Evolutionary conservation across 2,113 vertebrate genomes (phyloP), one percentile per base, ranked within the genome.

Genomic region (Jaculus jaculus): DNA sequence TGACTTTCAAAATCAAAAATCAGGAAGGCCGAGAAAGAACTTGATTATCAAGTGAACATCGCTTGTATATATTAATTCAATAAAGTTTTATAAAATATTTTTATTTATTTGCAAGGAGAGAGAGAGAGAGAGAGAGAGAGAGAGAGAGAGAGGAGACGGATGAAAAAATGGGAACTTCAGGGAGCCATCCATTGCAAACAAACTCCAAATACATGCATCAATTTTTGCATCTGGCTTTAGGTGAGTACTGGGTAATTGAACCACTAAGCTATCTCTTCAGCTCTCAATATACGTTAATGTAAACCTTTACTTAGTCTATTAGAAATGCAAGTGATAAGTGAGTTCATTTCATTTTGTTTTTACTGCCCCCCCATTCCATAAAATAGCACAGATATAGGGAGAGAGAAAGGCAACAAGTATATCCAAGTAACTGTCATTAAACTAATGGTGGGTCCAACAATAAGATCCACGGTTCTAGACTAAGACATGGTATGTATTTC

Each of bases 381-480:
- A 77, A 75, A 28, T 32, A 81, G 18, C 0, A 26, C 42, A 18
- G 34, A n/a, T 30, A 63, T 88, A 8, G 12, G 81, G 32, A 74
- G 16, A 86, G 21, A 66, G 42, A 95, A 10, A 71, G 18, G 12
- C 17, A 21, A 79, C 12, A 30, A 24, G 26, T n/a, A 32, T 39
- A 20, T 73, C 54, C 82, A 65, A 37, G 71, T 7, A 73, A 26
- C 47, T 66, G 42, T 30, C 42, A 73, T 66, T 90, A 87, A 51
- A 83, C 18, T 21, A 80, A 63, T 79, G 39, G 30, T 63, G 26
- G 47, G 54, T 32, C 47, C 66, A 91, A 84, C 7, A 72, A 72
- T 74, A 90, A 88, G 91, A 90, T 88, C 54, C 58, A 92, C 34
- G 54, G 24, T 95, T 86, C 75, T 4, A 72, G 9, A 75, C 61